phyloP scores from a whole-genome alignment of 2,888 invertebrate genomes.

The Drosophila putrida region DNA sequence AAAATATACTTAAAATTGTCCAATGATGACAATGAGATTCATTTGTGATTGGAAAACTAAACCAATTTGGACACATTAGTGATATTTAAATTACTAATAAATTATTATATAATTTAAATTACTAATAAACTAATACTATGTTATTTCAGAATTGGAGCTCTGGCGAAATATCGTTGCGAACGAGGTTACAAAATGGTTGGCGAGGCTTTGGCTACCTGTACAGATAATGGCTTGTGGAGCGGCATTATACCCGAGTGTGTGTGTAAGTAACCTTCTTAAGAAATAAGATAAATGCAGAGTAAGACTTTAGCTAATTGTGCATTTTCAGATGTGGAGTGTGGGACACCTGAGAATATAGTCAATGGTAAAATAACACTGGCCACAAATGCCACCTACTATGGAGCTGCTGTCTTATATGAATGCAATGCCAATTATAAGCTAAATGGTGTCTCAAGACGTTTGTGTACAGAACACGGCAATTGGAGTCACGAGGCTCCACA shows the following conservation, averaged over 20 bases:
- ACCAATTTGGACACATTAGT: too few species aligned
- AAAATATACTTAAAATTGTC: too few species aligned
- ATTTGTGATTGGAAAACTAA: too few species aligned
- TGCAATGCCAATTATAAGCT: constrained; percentile 93
- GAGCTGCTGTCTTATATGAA: constrained; percentile 93
- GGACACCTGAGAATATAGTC: constrained; percentile 89
- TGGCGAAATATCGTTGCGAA: constrained; percentile 95
- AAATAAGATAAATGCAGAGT: not conserved
- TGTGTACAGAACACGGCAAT: constrained; percentile 95
- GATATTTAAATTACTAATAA: too few species aligned
- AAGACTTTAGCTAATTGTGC: too few species aligned
- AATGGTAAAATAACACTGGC: constrained; percentile 92
- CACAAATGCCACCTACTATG: constrained; percentile 95
- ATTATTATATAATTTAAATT: too few species aligned
- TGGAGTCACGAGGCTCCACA: constrained; percentile 94
- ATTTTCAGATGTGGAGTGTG: constrained; percentile 92
- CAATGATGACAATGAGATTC: too few species aligned
- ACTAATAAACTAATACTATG: too few species aligned
- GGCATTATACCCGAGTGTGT: constrained; percentile 93
- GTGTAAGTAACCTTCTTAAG: constrained; percentile 87
- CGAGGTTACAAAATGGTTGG: constrained; percentile 95
- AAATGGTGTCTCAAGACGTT: constrained; percentile 92
- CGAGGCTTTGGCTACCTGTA: constrained; percentile 93
- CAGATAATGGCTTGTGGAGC: constrained; percentile 94
- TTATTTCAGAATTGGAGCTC: constrained; percentile 88